phyloP scores from a whole-genome alignment of 2,888 invertebrate genomes.

The Drosophila pseudotalamancana region DNA sequence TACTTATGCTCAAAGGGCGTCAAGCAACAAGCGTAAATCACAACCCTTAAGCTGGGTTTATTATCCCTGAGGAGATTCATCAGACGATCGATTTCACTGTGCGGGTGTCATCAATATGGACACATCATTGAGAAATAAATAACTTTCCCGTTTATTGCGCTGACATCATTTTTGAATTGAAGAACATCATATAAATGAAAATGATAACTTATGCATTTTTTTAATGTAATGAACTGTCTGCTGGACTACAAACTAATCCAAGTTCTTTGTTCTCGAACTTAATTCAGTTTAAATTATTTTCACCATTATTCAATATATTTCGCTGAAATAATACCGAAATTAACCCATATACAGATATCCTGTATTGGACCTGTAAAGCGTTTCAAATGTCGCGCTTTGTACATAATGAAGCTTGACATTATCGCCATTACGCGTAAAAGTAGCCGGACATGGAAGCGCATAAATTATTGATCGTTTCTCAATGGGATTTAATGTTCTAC shows the following conservation, averaged over 20 bases:
- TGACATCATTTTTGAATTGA: no score
- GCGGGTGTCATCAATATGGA: conserved; percentile 37
- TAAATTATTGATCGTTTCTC: conserved; percentile 15
- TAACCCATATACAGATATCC: background rate
- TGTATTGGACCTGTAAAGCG: background rate
- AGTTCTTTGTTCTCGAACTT: background rate
- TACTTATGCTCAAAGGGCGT: conserved; percentile 5
- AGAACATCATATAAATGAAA: background rate
- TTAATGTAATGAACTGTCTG: background rate
- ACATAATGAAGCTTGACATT: conserved; percentile 17
- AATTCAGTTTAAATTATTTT: background rate
- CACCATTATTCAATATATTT: background rate
- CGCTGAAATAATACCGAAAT: background rate
- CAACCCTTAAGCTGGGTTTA: conserved; percentile 46
- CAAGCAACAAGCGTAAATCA: conserved; percentile 40
- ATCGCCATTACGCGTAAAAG: conserved; percentile 6
- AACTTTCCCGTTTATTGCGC: conserved; percentile 19
- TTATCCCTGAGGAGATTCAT: conserved; percentile 62
- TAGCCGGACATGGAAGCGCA: conserved; percentile 20
- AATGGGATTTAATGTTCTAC: conserved; percentile 2
- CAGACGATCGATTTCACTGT: conserved; percentile 36
- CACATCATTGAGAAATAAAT: conserved; percentile 4
- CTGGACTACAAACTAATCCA: background rate
- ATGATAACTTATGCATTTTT: background rate
- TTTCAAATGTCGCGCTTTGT: conserved; percentile 4